These are phyloP conservation scores for Hippocampus kuda DNA, from an alignment of 2,797 vertebrate species.

Conservation along the genomic window DNA sequence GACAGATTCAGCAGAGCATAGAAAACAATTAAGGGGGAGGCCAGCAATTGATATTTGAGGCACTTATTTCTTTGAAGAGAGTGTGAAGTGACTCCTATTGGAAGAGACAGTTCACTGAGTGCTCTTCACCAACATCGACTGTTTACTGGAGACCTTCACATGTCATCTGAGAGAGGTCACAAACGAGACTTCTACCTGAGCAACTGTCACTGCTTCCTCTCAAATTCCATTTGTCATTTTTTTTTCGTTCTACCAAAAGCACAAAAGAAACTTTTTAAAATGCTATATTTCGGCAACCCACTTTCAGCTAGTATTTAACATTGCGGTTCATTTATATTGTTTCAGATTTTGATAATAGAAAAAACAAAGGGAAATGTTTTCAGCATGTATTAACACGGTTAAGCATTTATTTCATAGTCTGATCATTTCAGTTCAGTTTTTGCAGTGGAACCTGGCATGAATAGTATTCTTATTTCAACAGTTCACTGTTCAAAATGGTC, in stretches of 20 bases:
- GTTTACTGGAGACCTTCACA: slow-evolving; percentile 53
- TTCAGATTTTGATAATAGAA: neutral
- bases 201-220: slow-evolving; percentile 32
- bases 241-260: slow-evolving; percentile 8
- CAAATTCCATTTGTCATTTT: slow-evolving; percentile 15
- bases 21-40: slow-evolving; percentile 48
- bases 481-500: neutral
- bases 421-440: neutral
- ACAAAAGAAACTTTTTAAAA: neutral
- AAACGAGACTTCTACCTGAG: slow-evolving; percentile 37
- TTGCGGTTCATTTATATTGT: neutral
- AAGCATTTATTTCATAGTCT: neutral
- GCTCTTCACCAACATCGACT: slow-evolving; percentile 43
- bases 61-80: slow-evolving; percentile 49
- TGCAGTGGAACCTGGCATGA: neutral
- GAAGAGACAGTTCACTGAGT: slow-evolving; percentile 52
- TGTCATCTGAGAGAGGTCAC: slow-evolving; percentile 55
- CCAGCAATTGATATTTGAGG: slow-evolving; percentile 43
- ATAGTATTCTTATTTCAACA: neutral
- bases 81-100: slow-evolving; percentile 43
- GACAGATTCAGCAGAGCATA: slow-evolving; percentile 46
- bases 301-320: slow-evolving; percentile 13
- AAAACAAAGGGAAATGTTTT: neutral
- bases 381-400: neutral
- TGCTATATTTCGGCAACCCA: slow-evolving; percentile 20